phyloP scores from a whole-genome alignment of 2,113 vertebrate species.

The Baryphthengus martii region DNA sequence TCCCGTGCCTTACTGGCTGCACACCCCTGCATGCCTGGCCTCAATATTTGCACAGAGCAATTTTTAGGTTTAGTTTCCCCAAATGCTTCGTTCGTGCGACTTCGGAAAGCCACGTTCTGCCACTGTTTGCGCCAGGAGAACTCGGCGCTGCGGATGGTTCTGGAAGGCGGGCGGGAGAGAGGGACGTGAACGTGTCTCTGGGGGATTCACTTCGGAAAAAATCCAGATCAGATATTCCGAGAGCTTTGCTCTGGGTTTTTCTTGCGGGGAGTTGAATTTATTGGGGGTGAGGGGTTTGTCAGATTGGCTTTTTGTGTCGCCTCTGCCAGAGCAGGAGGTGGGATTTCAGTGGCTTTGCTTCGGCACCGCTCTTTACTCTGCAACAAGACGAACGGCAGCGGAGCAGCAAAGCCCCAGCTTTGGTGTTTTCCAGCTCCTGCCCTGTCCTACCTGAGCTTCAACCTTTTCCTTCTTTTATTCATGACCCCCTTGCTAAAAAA shows the following conservation, averaged over 20 bases:
- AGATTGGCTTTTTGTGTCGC: not conserved
- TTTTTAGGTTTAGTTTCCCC: not conserved
- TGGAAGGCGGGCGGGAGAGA: not conserved
- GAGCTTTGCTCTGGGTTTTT: not conserved
- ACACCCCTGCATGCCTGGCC: not conserved
- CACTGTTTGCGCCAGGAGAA: not conserved
- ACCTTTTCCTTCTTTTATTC: not conserved
- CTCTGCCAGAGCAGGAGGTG: not conserved
- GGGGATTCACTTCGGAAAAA: not conserved
- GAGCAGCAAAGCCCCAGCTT: not conserved
- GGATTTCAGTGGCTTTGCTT: not conserved
- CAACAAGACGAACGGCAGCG: rapidly evolving
- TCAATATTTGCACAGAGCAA: rapidly evolving
- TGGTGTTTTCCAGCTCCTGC: not conserved
- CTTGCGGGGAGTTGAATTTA: not conserved
- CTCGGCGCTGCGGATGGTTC: not conserved
- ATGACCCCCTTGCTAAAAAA: not conserved
- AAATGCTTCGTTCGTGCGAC: not conserved
- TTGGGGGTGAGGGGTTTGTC: no score
- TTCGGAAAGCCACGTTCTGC: not conserved
- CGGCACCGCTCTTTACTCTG: rapidly evolving
- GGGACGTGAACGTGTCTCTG: not conserved
- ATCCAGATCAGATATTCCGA: not conserved
- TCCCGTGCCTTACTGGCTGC: not conserved
- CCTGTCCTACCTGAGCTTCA: not conserved